These are phyloP conservation scores for Phyto melanocephala DNA, from an alignment of 2,888 invertebrate genomes.

Conservation along the genomic window DNA sequence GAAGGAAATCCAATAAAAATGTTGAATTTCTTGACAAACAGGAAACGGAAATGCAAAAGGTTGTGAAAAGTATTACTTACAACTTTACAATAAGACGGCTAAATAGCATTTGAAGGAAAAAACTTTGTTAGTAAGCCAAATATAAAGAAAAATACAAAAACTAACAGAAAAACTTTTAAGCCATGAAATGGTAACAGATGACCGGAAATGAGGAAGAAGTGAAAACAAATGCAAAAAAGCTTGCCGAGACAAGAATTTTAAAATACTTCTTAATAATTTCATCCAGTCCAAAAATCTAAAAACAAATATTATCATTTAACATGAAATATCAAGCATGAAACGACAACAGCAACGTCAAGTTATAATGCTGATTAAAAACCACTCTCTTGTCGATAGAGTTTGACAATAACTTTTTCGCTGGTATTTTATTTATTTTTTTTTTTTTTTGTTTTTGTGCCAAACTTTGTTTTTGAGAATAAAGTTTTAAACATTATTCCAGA, in stretches of 20 bases:
- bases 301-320: constrained; percentile 46
- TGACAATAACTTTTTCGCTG: constrained; percentile 47
- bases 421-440: too few relatives aligned
- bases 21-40: constrained; percentile 56
- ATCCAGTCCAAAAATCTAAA: background rate
- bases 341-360: constrained; percentile 30
- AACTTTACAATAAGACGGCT: background rate
- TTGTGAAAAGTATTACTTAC: constrained; percentile 26
- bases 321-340: constrained; percentile 39
- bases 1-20: constrained; percentile 56
- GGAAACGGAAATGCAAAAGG: constrained; percentile 59
- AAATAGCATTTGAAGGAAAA: background rate
- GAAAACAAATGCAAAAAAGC: background rate
- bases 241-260: constrained; percentile 33
- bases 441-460: background rate
- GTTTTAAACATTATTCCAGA: constrained; percentile 35
- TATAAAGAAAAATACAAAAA: background rate
- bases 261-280: constrained; percentile 17
- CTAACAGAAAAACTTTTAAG: constrained; percentile 31
- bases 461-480: constrained; percentile 37
- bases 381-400: constrained; percentile 48
- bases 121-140: constrained; percentile 45
- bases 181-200: constrained; percentile 44
- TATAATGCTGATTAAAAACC: constrained; percentile 59
- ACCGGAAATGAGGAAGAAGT: constrained; percentile 41